Conservation (phyloP, 2,888 invertebrate genomes). For the Schrankia costaestrigalis region DNA sequence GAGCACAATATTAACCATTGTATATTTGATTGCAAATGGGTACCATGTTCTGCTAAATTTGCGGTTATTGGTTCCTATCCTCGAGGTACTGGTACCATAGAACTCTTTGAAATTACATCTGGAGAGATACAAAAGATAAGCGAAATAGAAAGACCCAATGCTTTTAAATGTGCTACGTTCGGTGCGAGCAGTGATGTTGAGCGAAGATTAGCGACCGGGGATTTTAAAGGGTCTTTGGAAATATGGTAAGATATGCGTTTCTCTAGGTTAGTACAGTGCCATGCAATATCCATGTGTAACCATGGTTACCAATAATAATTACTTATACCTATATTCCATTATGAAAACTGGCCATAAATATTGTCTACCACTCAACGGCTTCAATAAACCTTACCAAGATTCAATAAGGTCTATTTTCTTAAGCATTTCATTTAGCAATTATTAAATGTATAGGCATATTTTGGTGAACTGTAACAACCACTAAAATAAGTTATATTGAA, state of each 20-base stretch:
- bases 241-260: slow-evolving; percentile 83
- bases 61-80: slow-evolving; percentile 92
- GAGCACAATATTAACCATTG: slow-evolving; percentile 92
- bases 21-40: slow-evolving; percentile 96
- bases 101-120: slow-evolving; percentile 88
- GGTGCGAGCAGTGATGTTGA: slow-evolving; percentile 91
- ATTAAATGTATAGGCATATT: no score
- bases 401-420: no score
- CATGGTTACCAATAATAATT: no score
- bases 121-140: slow-evolving; percentile 85
- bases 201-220: slow-evolving; percentile 93
- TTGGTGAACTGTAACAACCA: no score
- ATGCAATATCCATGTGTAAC: no score
- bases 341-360: no score
- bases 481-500: no score
- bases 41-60: slow-evolving; percentile 96
- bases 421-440: no score
- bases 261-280: background rate
- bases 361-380: no score
- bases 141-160: slow-evolving; percentile 88
- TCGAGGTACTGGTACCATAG: slow-evolving; percentile 91
- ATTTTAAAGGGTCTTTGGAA: slow-evolving; percentile 91
- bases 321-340: no score
- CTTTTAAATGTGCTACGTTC: slow-evolving; percentile 96
- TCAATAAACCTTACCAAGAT: no score